A percentile compares a stretch with the other conserved stretches of the same genome.
Conservation (phyloP, 35 echinoderm and acorn worm genomes). For the Ophiothrix spiculata region DNA sequence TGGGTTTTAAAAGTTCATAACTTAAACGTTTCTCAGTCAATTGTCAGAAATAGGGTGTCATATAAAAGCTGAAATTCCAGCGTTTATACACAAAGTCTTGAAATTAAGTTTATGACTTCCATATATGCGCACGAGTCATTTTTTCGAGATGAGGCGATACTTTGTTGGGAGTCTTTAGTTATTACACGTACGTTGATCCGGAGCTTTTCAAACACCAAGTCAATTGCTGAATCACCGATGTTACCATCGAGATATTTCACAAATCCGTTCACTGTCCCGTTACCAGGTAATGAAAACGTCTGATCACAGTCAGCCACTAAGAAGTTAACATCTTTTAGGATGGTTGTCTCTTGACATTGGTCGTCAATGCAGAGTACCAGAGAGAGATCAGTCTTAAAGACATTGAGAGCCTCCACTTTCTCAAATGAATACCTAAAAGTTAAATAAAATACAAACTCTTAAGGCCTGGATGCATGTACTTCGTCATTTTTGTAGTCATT, state of each 20-base stretch:
- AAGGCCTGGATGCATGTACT: too few species aligned
- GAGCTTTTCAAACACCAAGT: constrained; percentile 15
- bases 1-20: too few species aligned
- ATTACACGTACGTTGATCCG: constrained; percentile 7
- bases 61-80: too few species aligned
- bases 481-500: too few species aligned
- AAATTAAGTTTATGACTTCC: too few species aligned
- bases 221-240: constrained; percentile 30
- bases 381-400: not conserved
- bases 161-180: too few species aligned
- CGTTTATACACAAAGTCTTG: too few species aligned
- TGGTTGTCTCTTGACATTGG: not conserved
- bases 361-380: constrained; percentile 6
- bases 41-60: too few species aligned
- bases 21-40: too few species aligned
- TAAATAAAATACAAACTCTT: too few species aligned
- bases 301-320: constrained; percentile 1
- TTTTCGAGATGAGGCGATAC: too few species aligned
- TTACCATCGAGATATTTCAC: not conserved
- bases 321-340: not conserved
- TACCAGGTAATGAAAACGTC: not conserved
- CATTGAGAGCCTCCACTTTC: not conserved
- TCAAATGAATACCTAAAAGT: constrained; percentile 5
- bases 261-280: constrained; percentile 20
- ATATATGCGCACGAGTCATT: too few species aligned